phyloP scores from a whole-genome alignment of 2,113 vertebrate species.

The Spea multiplicata region DNA sequence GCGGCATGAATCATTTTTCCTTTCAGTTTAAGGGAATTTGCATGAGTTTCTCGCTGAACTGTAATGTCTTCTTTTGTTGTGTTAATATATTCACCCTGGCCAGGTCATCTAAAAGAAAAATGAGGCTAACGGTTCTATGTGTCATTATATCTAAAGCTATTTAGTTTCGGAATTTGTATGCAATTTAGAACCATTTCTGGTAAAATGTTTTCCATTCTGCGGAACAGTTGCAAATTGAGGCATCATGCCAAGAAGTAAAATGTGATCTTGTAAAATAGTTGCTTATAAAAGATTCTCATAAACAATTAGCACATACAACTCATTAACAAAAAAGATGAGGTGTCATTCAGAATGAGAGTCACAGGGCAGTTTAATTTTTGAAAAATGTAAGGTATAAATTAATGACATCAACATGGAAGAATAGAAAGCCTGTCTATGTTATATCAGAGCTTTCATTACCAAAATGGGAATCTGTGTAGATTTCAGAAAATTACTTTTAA shows the following conservation, averaged over 20 bases:
- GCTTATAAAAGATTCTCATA: constrained; percentile 66
- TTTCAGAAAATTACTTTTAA: constrained; percentile 96
- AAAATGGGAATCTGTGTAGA: constrained; percentile 86
- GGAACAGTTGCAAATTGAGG: constrained; percentile 49
- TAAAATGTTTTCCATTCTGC: constrained; percentile 26
- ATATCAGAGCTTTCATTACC: constrained; percentile 83
- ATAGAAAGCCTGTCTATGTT: constrained; percentile 70
- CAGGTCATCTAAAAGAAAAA: constrained; percentile 33
- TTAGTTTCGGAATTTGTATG: constrained; percentile 35
- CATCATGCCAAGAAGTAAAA: constrained; percentile 68
- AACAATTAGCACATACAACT: constrained; percentile 97
- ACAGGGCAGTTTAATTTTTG: constrained; percentile 77
- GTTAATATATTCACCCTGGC: constrained; percentile 49
- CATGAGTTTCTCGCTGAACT: constrained; percentile 37
- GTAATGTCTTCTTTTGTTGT: constrained; percentile 51
- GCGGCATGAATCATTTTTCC: constrained; percentile 40
- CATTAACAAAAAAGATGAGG: constrained; percentile 87
- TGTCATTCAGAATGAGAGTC: constrained; percentile 76
- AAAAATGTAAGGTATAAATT: constrained; percentile 74
- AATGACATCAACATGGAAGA: constrained; percentile 74
- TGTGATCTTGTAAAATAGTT: constrained; percentile 58
- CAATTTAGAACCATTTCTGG: constrained; percentile 45
- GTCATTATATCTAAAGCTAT: constrained; percentile 44
- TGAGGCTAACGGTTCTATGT: constrained; percentile 8
- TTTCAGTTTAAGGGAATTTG: constrained; percentile 42